phyloP scores from a whole-genome alignment of 2,113 vertebrate species.

The Labrus mixtus region DNA sequence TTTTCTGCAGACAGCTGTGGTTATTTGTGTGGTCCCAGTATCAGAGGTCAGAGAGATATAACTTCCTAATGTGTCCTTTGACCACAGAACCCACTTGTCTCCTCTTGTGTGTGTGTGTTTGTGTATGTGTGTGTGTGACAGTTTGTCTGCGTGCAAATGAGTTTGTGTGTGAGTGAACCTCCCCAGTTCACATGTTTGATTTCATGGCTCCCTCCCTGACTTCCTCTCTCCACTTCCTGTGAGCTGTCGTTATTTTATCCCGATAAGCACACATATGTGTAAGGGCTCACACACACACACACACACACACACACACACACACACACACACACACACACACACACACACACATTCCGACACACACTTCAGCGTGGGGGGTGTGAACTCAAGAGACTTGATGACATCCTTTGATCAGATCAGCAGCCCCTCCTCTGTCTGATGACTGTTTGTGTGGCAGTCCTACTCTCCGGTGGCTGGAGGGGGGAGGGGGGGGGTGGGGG shows the following conservation, averaged over 20 bases:
- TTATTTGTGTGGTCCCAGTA: conserved; percentile 76
- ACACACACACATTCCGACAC: conserved; percentile 37
- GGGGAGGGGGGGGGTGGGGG: conserved; percentile 6
- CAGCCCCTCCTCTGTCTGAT: conserved; percentile 64
- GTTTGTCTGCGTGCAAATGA: no score
- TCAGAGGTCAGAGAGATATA: conserved; percentile 77
- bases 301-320: conserved; percentile 39
- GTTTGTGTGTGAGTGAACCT: conserved; percentile 41
- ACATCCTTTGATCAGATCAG: conserved; percentile 77
- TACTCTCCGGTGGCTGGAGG: conserved; percentile 38
- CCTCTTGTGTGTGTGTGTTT: conserved; percentile 7
- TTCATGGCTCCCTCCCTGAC: conserved; percentile 65
- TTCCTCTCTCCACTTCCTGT: conserved; percentile 76
- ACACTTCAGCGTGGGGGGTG: conserved; percentile 59
- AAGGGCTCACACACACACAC: neutral
- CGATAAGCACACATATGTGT: conserved; percentile 68
- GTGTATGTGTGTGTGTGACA: no score
- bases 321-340: conserved; percentile 10
- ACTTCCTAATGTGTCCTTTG: conserved; percentile 80
- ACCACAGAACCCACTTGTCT: conserved; percentile 72
- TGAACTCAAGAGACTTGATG: conserved; percentile 68
- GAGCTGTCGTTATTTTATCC: conserved; percentile 76
- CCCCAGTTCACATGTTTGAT: conserved; percentile 72
- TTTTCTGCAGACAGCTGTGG: conserved; percentile 61
- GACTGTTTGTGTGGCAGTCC: conserved; percentile 71